These are phyloP conservation scores for Mayetiola destructor DNA, from an alignment of 2,888 invertebrate species.

Conservation along the genomic window DNA sequence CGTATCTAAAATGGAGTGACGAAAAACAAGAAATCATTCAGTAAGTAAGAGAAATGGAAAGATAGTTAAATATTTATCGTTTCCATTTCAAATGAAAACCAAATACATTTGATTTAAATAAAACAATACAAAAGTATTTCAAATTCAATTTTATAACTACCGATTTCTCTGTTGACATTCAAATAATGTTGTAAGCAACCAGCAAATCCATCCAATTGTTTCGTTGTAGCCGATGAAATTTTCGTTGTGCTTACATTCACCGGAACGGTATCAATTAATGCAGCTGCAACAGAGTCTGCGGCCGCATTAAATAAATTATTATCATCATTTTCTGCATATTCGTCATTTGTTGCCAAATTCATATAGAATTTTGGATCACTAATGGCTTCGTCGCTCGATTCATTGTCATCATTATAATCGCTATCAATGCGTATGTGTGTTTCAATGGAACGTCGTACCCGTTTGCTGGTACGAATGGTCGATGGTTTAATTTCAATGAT, in stretches of 20 bases:
- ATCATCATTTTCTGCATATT: not conserved
- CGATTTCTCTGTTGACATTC: slow-evolving; percentile 27
- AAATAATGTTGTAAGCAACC: slow-evolving; percentile 34
- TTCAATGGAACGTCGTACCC: slow-evolving; percentile 14
- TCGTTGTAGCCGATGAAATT: slow-evolving; percentile 17
- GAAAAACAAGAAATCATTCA: slow-evolving; percentile 18
- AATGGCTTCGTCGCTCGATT: not conserved
- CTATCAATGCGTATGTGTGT: not conserved
- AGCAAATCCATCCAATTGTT: slow-evolving; percentile 29
- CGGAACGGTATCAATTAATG: slow-evolving; percentile 27
- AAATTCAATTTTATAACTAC: not conserved
- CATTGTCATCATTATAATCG: not conserved
- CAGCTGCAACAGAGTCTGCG: slow-evolving; percentile 32
- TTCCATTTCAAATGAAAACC: slow-evolving; percentile 6
- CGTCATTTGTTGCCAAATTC: not conserved
- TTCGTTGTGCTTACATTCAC: slow-evolving; percentile 16
- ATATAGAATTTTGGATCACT: not conserved
- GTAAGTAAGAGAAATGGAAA: not conserved
- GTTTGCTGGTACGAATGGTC: slow-evolving; percentile 15
- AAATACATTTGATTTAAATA: not conserved
- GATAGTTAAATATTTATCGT: too few relatives aligned
- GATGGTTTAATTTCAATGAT: slow-evolving; percentile 34
- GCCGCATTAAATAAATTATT: not conserved
- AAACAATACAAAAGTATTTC: not conserved
- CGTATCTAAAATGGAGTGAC: slow-evolving; percentile 36